A percentile compares a stretch with the other conserved stretches of the same genome.
Conservation (phyloP, 1,140 invertebrate genomes). For the Trichonephila clavipes region DNA sequence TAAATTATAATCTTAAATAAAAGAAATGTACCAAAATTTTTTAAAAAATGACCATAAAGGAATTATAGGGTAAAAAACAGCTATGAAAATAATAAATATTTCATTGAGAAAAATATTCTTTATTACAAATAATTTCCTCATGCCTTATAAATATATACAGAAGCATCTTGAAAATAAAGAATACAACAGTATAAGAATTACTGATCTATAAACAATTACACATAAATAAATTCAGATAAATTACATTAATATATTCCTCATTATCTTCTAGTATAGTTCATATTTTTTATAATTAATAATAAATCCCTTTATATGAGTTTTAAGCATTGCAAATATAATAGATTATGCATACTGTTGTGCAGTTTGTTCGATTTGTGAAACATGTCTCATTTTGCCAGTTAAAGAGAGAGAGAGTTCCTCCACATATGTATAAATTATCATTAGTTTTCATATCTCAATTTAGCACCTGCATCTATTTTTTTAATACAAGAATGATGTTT, state of each 20-base stretch:
- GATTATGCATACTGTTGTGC: not conserved
- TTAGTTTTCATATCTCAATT: not conserved
- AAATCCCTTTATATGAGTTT: not conserved
- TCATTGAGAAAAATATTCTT: not conserved
- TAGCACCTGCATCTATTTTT: too few species aligned
- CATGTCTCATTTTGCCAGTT: not conserved
- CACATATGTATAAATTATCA: not conserved
- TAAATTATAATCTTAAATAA: too few species aligned
- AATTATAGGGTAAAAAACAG: too few species aligned
- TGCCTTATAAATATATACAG: not conserved
- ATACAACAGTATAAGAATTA: not conserved
- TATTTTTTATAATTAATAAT: not conserved
- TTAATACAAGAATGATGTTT: too few species aligned
- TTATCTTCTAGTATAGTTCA: not conserved
- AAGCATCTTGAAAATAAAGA: not conserved
- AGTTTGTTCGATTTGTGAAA: not conserved
- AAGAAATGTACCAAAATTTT: too few species aligned
- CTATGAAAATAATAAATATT: not conserved
- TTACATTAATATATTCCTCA: too few species aligned
- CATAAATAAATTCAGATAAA: not conserved
- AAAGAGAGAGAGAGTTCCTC: not conserved
- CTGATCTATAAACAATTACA: not conserved
- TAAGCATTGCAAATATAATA: not conserved
- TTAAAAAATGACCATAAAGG: too few species aligned
- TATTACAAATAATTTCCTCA: constrained; percentile 10